Base-by-base conservation (phyloP, 2,888 invertebrate species). In the Calephelis perditalis region DNA sequence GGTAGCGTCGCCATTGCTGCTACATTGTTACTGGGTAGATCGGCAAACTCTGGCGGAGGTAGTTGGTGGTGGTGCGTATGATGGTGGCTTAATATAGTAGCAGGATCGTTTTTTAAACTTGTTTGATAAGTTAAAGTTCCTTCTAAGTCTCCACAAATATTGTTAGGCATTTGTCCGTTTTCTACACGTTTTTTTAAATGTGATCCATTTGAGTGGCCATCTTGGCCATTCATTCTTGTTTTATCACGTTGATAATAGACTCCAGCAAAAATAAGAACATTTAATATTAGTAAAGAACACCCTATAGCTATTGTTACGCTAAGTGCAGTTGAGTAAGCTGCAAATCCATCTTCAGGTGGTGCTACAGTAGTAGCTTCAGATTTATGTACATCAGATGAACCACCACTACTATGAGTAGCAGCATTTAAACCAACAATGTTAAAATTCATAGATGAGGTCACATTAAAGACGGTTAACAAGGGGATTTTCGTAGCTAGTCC, bases 291-390 rank as follows among this genome's bases (percentile, higher is more conserved):
- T 63, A 98, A 86, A 5, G 97, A 97, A 77, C 98, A 97, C 47
- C 98, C 98, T 67, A 98, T 97, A 57, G 98, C 98, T 71, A 98
- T 97, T 15, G 97, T 98, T 0, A 97, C 97, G 81, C 97, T 97
- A 11, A 98, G 86, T 2, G 97, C 97, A 5, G 97, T 97, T 0
- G 96, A 96, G 74, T 97, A 97, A 0, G 96, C 96, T 0, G 97
- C 96, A 72, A 97, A 97, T 1, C 96, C 96, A 68, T 96, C 96
- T 77, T 96, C 96, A n/a, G 94, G 94, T n/a, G 91, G 86, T 56
- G 92, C 89, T 12, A 91, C 84, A 26, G 93, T 92, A 0, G 92
- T 90, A 1, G 76, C 69, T 58, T 87, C 88, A n/a, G 75, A 64
- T 78, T 82, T 89, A 49, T 84, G 84, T 2, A 80, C 73, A 57